These are phyloP conservation scores for Drosophila eugracilis DNA, from an alignment of 1,140 invertebrate species.

Conservation along the genomic window DNA sequence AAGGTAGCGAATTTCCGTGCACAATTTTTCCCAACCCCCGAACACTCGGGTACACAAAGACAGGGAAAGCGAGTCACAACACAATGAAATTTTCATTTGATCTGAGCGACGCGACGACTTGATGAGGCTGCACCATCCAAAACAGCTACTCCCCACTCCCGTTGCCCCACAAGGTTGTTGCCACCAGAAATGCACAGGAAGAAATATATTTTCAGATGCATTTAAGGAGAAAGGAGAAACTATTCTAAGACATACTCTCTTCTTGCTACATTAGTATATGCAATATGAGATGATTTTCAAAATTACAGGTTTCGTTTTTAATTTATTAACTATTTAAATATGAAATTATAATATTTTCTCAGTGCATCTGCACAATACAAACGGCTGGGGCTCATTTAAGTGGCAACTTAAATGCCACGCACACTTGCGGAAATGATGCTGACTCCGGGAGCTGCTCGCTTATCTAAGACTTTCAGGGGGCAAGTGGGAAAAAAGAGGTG, in stretches of 20 bases:
- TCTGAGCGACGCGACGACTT: conserved; percentile 72
- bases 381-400: conserved; percentile 40
- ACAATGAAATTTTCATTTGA: conserved; percentile 84
- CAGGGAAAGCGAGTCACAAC: conserved; percentile 43
- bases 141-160: neutral
- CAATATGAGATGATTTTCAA: neutral
- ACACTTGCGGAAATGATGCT: conserved; percentile 64
- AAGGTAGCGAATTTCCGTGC: conserved; percentile 57
- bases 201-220: neutral
- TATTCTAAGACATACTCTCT: too few species aligned
- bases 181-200: conserved; percentile 20
- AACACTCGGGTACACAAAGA: conserved; percentile 33
- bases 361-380: conserved; percentile 21
- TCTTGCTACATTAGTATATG: too few species aligned
- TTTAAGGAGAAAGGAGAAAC: too few species aligned
- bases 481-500: conserved; percentile 19
- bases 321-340: neutral
- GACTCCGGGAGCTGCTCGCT: conserved; percentile 35
- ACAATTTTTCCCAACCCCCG: conserved; percentile 14
- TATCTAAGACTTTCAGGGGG: conserved; percentile 23
- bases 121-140: conserved; percentile 52
- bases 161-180: conserved; percentile 40
- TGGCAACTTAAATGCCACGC: conserved; percentile 65
- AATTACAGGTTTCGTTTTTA: neutral
- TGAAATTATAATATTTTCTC: neutral